Evolutionary conservation across 2,888 invertebrate genomes (phyloP), one percentile per base, ranked within the genome.

Genomic region (Neria commutata): DNA sequence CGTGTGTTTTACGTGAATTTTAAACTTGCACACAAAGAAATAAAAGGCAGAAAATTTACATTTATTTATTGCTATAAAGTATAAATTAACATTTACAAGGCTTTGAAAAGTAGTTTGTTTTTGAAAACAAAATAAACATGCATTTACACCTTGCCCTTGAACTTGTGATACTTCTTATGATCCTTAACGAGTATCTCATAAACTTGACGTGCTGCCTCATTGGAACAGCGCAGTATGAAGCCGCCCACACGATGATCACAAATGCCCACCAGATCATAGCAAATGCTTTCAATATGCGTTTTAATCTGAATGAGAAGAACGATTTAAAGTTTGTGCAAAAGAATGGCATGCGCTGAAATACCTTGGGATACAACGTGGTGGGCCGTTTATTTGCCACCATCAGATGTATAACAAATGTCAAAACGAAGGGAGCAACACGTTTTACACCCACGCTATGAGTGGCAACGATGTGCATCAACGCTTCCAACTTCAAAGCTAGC

Each of bases 321-420:
- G 46, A 54, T 40, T 47, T 17, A 33, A 54, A 19, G 26, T 34
- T 34, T n/a, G n/a, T n/a, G n/a, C n/a, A n/a, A n/a, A 37, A 24
- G 1, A 40, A 11, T 46, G 45, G 16, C 40, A 40, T 11, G 5
- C 33, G 14, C 8, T 10, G 14, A 33, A 33, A 33, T 42, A 81
- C 81, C 74, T 80, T 77, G 14, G 79, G 76, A 60, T 77, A 81
- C 24, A 81, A 61, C 2, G 81, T 80, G 2, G 81, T 80, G 5
- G 81, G 72, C n/a, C 76, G 67, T 25, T 77, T 76, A 57, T 75
- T 77, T 6, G 69, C 66, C 5, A 81, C 80, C 77, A 81, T 81
- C 24, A 80, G 67, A 51, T 72, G 74, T 10, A 81, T 80, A 40
- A 71, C 67, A 50, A 74, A 79, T 4, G 75, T 74, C 17, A 81